Conservation (phyloP, 2,113 vertebrate species). For the Mormyrus lacerda region DNA sequence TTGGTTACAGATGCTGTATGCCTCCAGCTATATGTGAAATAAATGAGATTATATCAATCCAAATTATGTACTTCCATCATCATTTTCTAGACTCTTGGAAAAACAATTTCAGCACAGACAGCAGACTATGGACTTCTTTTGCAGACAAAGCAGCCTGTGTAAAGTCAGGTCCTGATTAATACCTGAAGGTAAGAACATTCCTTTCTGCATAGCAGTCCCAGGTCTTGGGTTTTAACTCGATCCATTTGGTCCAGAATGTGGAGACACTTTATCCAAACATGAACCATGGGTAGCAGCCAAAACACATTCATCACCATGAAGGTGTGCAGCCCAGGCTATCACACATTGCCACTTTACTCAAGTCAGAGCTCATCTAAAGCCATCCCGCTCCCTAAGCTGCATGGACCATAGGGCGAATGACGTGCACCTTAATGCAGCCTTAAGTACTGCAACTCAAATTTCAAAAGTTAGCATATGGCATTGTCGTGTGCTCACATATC, state of each 20-base stretch:
- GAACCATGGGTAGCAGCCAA: neutral
- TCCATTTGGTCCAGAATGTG: slow-evolving; percentile 14
- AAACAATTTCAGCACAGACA: neutral
- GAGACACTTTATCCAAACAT: slow-evolving; percentile 20
- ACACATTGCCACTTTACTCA: neutral
- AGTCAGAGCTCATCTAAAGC: neutral
- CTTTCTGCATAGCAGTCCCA: slow-evolving; percentile 4
- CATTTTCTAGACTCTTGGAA: neutral
- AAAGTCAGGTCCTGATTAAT: slow-evolving; percentile 14
- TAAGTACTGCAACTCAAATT: neutral
- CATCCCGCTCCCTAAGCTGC: neutral
- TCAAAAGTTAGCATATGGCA: neutral
- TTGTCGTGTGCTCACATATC: neutral
- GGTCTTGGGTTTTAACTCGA: slow-evolving; percentile 15
- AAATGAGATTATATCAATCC: neutral
- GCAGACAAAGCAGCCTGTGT: neutral
- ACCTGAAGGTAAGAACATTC: slow-evolving; percentile 19
- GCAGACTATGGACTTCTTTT: neutral
- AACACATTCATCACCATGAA: neutral
- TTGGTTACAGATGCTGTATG: neutral
- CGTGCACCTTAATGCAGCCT: neutral
- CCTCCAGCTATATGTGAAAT: neutral
- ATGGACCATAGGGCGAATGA: neutral
- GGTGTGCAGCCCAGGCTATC: neutral
- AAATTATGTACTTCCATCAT: neutral